These are phyloP conservation scores for Montifringilla adamsi DNA, from an alignment of 2,113 vertebrate genomes.

Conservation along the genomic window DNA sequence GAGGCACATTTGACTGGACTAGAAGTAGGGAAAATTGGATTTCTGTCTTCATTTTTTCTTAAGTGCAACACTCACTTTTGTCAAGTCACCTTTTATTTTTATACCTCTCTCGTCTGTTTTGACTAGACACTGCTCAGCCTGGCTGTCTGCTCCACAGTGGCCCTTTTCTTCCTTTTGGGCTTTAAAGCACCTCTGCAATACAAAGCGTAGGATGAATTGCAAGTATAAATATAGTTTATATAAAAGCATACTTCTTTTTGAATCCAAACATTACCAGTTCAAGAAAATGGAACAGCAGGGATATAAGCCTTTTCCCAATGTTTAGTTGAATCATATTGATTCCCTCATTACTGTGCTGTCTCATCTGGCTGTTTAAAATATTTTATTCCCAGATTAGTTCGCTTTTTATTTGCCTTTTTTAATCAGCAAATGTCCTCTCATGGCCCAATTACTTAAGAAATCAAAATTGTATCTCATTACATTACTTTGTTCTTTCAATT, in stretches of 20 bases:
- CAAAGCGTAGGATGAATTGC: background rate
- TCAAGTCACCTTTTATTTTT: background rate
- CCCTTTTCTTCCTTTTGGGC: background rate
- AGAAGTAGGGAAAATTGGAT: background rate
- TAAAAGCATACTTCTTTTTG: background rate
- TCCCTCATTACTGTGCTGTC: background rate
- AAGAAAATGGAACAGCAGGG: background rate
- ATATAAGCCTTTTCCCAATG: background rate
- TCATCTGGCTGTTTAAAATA: background rate
- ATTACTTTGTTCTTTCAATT: background rate
- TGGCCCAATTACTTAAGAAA: background rate
- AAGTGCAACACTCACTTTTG: background rate
- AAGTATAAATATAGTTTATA: background rate
- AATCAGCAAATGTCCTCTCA: background rate
- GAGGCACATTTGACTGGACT: background rate
- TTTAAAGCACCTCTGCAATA: background rate
- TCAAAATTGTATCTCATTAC: background rate
- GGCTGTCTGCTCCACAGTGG: background rate
- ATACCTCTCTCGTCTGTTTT: background rate
- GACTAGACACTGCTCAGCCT: background rate
- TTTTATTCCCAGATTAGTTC: background rate
- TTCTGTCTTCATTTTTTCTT: background rate
- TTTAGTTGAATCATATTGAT: background rate
- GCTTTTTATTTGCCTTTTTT: slow-evolving; percentile 3
- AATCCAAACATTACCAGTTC: background rate